Evolutionary conservation across 2,113 vertebrate species (phyloP), one percentile per base, ranked within the genome.

Genomic region (Sebastes fasciatus): DNA sequence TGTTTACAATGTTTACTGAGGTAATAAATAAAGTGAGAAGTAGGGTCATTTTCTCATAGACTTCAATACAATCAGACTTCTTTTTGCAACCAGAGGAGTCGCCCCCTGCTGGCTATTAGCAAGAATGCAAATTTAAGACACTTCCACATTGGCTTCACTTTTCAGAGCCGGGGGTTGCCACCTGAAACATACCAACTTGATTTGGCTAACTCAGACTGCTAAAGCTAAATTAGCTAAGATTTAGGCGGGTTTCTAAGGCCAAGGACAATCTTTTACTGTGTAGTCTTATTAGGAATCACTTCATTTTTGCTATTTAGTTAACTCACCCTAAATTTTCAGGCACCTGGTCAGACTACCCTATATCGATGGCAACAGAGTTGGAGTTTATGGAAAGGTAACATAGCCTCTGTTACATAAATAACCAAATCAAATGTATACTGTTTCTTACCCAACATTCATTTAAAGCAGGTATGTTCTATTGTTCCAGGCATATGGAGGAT

Each of bases 401-500:
- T 0, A 21, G 40, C 21, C 6, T 9, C 1, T 65, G 14, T 40
- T n/a, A 8, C 8, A 63, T 17, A 21, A 51, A 40, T 45, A 64
- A 65, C 14, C 14, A 55, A 13, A 52, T 58, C 0, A 5, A n/a
- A 23, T 60, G 2, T 13, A 4, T 6, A n/a, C 5, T 6, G 13
- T 58, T 48, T 26, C 6, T 51, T 21, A 7, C 8, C 1, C 43
- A 19, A 6, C 1, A 42, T 14, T n/a, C 2, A 11, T 64, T 55
- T 11, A 34, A 67, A 48, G 8, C 46, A 19, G 11, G 9, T 12
- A 6, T 81, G 6, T 43, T 72, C 13, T 43, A 13, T 40, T 46
- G 75, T 21, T 73, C 4, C 57, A 96, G 95, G 95, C 90, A 0
- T 96, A 96, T 5, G 95, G 95, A 12, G 95, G 95, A 5, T 95